These are phyloP conservation scores for Dicycla oo DNA, from an alignment of 2,888 invertebrate genomes.

Conservation along the genomic window DNA sequence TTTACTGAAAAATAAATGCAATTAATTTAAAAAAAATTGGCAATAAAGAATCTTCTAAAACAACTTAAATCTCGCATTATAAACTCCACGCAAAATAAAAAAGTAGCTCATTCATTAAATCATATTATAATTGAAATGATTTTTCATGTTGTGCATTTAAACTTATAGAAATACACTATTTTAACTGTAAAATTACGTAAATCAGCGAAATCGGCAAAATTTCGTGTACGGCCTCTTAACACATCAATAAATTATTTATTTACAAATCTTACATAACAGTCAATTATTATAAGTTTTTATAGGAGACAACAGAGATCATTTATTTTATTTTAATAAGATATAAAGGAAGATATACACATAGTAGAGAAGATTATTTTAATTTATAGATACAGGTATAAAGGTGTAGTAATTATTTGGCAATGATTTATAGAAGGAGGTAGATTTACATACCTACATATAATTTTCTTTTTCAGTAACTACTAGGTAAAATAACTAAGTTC, in stretches of 20 bases:
- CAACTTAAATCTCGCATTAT: no score
- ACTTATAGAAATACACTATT: no score
- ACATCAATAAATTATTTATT: conserved; percentile 31
- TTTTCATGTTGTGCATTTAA: no score
- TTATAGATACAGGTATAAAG: neutral
- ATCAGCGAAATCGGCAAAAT: no score
- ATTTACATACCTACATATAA: neutral
- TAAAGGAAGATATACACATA: neutral
- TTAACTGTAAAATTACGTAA: no score
- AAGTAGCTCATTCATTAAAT: no score
- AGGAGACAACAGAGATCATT: conserved; percentile 33
- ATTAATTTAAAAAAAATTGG: no score
- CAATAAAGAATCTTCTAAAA: no score
- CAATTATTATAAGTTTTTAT: neutral
- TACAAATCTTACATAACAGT: conserved; percentile 34
- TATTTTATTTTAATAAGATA: conserved; percentile 5
- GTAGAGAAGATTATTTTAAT: neutral
- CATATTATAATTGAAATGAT: no score
- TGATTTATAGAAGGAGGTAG: conserved; percentile 21
- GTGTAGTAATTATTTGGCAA: conserved; percentile 14
- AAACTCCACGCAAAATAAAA: no score
- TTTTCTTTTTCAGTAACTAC: neutral
- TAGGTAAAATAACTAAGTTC: neutral
- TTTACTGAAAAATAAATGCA: no score
- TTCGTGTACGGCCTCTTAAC: no score